These are phyloP conservation scores for Penaeus vannamei DNA, from an alignment of 1,140 invertebrate genomes.

Conservation along the genomic window DNA sequence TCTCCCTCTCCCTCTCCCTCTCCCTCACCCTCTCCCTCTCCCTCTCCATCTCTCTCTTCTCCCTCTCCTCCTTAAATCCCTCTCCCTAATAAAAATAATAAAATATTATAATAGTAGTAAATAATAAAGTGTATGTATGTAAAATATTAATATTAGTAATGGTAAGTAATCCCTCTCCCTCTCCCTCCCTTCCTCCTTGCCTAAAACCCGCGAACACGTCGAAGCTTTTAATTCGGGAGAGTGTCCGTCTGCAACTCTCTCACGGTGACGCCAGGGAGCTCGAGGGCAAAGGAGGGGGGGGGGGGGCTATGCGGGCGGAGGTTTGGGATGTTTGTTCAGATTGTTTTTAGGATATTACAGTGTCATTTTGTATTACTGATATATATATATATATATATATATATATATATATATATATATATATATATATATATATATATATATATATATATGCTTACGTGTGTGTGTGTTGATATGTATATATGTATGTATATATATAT, in stretches of 20 bases:
- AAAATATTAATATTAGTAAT: no score
- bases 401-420: slow-evolving; percentile 41
- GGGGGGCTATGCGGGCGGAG: background rate
- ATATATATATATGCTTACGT: slow-evolving; percentile 30
- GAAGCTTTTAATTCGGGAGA: slow-evolving; percentile 47
- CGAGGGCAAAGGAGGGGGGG: background rate
- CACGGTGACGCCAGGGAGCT: background rate
- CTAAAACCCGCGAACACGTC: slow-evolving; percentile 26
- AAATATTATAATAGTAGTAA: no score
- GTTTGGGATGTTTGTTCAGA: background rate
- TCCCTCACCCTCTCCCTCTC: background rate
- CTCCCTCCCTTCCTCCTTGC: background rate
- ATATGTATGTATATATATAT: background rate
- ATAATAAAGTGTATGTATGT: no score
- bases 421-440: slow-evolving; percentile 35
- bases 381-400: slow-evolving; percentile 20
- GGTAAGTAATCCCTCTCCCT: background rate
- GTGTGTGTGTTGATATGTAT: background rate
- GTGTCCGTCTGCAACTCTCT: slow-evolving; percentile 26
- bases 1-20: background rate
- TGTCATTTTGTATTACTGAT: background rate
- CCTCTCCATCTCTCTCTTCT: background rate
- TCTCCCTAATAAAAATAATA: no score
- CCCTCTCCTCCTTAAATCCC: no score
- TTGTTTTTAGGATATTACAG: background rate